Base-by-base conservation (phyloP, 2,113 vertebrate species). In the Tetraodon nigroviridis region DNA sequence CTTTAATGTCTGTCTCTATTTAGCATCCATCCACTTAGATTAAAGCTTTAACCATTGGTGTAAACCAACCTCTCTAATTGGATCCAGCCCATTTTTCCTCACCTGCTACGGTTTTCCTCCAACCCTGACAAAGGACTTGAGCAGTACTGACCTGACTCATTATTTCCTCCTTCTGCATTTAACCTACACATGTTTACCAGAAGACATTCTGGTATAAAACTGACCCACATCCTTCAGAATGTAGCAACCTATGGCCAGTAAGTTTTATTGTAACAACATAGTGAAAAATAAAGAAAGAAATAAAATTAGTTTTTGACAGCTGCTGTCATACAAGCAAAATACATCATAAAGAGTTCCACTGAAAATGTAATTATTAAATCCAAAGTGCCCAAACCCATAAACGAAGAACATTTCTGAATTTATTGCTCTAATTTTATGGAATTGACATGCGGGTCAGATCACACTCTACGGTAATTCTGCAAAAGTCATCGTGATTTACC, bases 1-100 rank as follows among this genome's bases (percentile, higher is more conserved):
- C 62, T 47, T 7, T 37, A 59, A 68, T 46, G 52, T 10, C 40
- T 0, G 19, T 53, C 53, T 22, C 58, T 40, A 16, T 47, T 57
- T 54, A 63, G 20, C 2, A 59, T 20, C 37, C 37, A 59, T 53
- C 55, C 18, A 60, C 49, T 50, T 55, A 29, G 67, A 59, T 46
- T 68, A n/a, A 83, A 73, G 54, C 71, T 62, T 75, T 29, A 52
- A 49, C 73, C 78, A 79, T 65, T 62, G 59, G 73, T 27, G 72
- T 73, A 67, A 59, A 70, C 64, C 20, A 47, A 19, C 54, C 11
- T 47, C 29, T 62, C 32, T 61, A 65, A 69, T 51, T 71, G 51
- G 60, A 32, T 50, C 46, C 47, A 21, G 13, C 57, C 27, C 15
- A 29, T 17, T n/a, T 61, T 15, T 61, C n/a, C 66, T 22, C 8